These are phyloP conservation scores for Bombus haemorrhoidalis DNA, from an alignment of 1,140 invertebrate species.

Conservation along the genomic window DNA sequence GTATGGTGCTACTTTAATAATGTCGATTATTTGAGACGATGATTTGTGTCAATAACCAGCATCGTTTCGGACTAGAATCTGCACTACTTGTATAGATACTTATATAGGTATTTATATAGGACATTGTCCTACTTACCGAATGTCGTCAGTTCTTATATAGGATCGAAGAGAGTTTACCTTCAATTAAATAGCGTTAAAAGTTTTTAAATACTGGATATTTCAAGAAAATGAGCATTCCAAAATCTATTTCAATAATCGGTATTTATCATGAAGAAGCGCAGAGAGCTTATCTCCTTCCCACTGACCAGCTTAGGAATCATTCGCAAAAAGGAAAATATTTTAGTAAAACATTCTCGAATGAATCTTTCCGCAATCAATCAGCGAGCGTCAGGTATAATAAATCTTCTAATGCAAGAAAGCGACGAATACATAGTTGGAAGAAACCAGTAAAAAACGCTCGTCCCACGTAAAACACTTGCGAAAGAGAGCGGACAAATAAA, in stretches of 20 bases:
- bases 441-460: not conserved
- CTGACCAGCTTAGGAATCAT: not conserved
- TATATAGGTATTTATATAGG: too few species aligned
- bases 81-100: too few species aligned
- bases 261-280: not conserved
- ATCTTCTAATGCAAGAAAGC: not conserved
- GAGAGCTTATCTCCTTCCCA: not conserved
- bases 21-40: not conserved
- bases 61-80: not conserved
- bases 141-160: too few species aligned
- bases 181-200: too few species aligned
- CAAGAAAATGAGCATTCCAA: not conserved
- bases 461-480: too few species aligned
- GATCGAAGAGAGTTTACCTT: too few species aligned
- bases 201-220: too few species aligned
- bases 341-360: not conserved
- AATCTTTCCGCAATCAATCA: slow-evolving; percentile 6
- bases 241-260: not conserved
- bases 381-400: not conserved
- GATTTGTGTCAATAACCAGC: not conserved
- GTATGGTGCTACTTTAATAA: not conserved
- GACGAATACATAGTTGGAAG: not conserved
- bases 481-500: not conserved
- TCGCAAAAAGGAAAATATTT: not conserved
- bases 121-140: too few species aligned